Base-by-base conservation (phyloP, 2,797 vertebrate species). In the Acipenser ruthenus region DNA sequence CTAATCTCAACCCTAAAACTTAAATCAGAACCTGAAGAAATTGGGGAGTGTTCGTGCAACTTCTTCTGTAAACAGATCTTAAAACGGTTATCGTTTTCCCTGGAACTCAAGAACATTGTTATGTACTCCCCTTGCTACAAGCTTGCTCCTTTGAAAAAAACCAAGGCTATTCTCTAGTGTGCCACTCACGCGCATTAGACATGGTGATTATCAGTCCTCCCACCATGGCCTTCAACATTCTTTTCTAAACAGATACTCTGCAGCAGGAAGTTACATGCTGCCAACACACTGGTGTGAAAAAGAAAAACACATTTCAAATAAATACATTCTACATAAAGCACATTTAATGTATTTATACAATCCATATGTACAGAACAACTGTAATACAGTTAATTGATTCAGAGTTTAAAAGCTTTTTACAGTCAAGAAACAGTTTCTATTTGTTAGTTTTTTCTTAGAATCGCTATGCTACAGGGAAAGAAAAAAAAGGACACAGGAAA, bases 261-360 rank as follows among this genome's bases (percentile, higher is more conserved):
- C 11, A 7, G 55, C 55, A 58, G 55, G 55, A 58, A 2, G 12
- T 58, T 11, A 13, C 55, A 7, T 58, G 55, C 55, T 58, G 55
- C 55, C 55, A 58, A 10, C 11, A 8, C 9, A 8, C 23, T 37
- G 8, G 8, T 15, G 8, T 50, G 4, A 13, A 52, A 51, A 51
- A 9, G 47, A 67, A 8, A 12, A 37, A 11, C 6, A 15, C 68
- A 37, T 37, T 37, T 37, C 37, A 37, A 37, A 37, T 37, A 37
- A 37, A 61, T 59, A 23, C 68, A 72, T 49, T 68, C 65, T 69
- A 71, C 61, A 67, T 67, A 60, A 65, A 68, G 60, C 62, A 73
- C 65, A 71, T 86, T 85, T 87, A 88, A 86, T 86, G 80, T 73
- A 87, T 84, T 86, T 84, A 87, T 86, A 87, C 84, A 89, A 80